Conservation (phyloP, 2,797 vertebrate species). For the Gambusia yucatana region DNA sequence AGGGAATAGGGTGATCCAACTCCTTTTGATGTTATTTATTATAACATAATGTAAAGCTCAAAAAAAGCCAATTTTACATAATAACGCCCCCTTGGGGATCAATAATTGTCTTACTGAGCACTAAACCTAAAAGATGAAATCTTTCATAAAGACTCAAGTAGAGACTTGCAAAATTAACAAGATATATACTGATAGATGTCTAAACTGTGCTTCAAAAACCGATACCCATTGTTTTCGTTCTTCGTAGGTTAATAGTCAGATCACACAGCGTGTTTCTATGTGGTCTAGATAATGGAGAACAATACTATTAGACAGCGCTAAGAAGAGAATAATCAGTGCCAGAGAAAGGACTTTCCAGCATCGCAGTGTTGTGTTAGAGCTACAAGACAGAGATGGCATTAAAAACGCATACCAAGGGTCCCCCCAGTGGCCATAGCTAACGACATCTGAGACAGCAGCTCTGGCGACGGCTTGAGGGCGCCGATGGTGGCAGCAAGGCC, state of each 20-base stretch:
- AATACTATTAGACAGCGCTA: background rate
- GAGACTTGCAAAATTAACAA: conserved; percentile 43
- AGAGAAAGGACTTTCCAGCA: background rate
- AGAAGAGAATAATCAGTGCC: background rate
- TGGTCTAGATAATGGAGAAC: background rate
- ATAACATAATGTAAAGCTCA: background rate
- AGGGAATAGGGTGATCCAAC: no score
- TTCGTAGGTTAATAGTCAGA: conserved; percentile 15
- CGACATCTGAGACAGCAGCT: conserved; percentile 82
- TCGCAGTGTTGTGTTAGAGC: background rate
- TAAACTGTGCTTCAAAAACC: background rate
- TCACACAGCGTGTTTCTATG: background rate
- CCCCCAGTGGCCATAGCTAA: conserved; percentile 80
- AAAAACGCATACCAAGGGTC: conserved; percentile 64
- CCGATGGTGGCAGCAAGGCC: conserved; percentile 79
- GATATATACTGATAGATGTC: conserved; percentile 16
- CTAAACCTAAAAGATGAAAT: conserved; percentile 27
- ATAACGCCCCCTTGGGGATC: background rate
- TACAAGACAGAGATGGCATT: background rate
- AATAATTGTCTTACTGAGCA: conserved; percentile 38
- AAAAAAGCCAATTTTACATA: no score
- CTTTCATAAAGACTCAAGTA: conserved; percentile 24
- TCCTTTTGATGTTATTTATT: no score
- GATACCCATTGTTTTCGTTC: background rate
- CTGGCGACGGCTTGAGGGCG: conserved; percentile 78